Percentiles rank a stretch among this genome's conserved stretches.
Conservation (phyloP, 1,140 invertebrate species). For the Ceratosolen solmsi region DNA sequence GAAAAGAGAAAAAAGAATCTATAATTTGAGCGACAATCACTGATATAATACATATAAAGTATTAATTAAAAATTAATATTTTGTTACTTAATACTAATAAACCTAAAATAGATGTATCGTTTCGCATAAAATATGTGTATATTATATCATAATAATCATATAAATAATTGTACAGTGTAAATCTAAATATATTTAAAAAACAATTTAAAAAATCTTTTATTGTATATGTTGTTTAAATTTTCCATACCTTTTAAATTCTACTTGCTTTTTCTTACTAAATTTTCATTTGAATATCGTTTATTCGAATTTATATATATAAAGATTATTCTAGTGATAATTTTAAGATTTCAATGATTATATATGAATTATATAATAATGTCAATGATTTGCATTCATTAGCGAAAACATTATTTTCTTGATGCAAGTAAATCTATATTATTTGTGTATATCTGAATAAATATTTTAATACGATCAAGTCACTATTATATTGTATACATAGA, state of each 20-base stretch:
- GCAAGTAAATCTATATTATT: no score
- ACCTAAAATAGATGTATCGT: constrained; percentile 4
- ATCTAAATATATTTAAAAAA: constrained; percentile 44
- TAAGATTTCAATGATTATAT: no score
- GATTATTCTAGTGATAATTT: no score
- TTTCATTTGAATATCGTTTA: no score
- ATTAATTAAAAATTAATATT: constrained; percentile 37
- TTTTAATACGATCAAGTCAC: no score
- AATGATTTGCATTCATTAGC: no score
- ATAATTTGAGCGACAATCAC: constrained; percentile 49
- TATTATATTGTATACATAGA: no score
- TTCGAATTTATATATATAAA: no score
- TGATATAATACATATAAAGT: constrained; percentile 2
- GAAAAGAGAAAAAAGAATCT: constrained; percentile 24
- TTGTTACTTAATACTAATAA: constrained; percentile 40
- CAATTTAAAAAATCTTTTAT: neutral
- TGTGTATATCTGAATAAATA: no score
- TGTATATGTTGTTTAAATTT: neutral
- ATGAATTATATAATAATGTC: no score
- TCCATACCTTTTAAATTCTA: neutral
- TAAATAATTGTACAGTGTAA: constrained; percentile 49
- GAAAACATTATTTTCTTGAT: no score
- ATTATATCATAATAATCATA: constrained; percentile 17
- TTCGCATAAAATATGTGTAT: constrained; percentile 7
- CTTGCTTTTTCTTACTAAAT: no score